Base-by-base conservation (phyloP, 1,140 invertebrate species). In the Piezodorus guildinii region DNA sequence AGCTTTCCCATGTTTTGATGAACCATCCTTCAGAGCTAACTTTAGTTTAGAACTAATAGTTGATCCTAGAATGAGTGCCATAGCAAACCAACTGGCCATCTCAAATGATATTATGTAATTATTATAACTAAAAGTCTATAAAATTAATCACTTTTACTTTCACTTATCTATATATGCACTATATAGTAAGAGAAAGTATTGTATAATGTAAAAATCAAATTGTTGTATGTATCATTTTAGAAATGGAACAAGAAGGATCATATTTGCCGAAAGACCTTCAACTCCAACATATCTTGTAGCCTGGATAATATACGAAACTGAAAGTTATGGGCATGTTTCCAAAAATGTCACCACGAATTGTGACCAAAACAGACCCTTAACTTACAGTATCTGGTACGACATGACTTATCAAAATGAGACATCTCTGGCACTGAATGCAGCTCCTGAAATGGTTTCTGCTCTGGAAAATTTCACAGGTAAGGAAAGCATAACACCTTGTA, bases 1-100 rank as follows among this genome's bases (percentile, higher is more conserved):
- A 60, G 92, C 88, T 0, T 96, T 96, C 73, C 94, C 94, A 0
- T 96, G 93, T 74, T 96, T 96, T 72, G 95, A 98, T 73, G 94
- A 97, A 72, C 94, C 94, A 0, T 71, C 74, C 34, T 78, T 81
- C 65, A 83, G 83, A 70, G 75, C 81, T 16, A 73, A 73, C 5
- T 85, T 81, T 70, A 70, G 66, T 30, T 64, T 73, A 5, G 63
- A 58, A n/a, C 23, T 74, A 15, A 69, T 49, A 9, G 56, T 64
- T 4, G 45, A 60, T 2, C 21, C 44, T n/a, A 43, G 19, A 14
- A 62, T 65, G 64, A 59, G n/a, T 10, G 67, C 67, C 3, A 54
- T 71, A 16, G 68, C 71, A 27, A 71, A 70, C 62, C 66, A 65
- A 62, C 69, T 66, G 12, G 12, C 30, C 2, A 19, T 30, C n/a